Evolutionary conservation across 2,797 vertebrate genomes (phyloP), one percentile per base, ranked within the genome.

Genomic region (Agapornis canus): DNA sequence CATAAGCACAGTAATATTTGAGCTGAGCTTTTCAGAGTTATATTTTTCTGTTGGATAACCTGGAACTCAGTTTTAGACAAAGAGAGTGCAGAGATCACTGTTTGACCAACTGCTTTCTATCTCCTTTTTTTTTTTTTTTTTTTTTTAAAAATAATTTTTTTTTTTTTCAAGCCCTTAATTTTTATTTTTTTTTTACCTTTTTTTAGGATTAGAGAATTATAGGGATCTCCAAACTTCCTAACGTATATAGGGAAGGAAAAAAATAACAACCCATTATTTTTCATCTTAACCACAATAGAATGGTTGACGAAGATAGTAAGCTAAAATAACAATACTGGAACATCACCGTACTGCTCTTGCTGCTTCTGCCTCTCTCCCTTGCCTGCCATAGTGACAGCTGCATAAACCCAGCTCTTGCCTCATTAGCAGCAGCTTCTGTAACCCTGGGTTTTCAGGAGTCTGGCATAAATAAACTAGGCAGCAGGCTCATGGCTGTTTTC

Each of bases 391-490:
- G 31, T 71, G 86, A 93, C 89, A 95, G 86, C 82, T 94, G 94
- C 65, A 70, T n/a, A 80, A 37, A 77, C n/a, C 9, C 32, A 91
- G 56, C 79, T 91, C 82, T 51, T 91, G 40, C 23, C 75, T 96
- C 91, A 87, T 89, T 95, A 94, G 51, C 84, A 92, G 60, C 31
- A 85, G 75, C 49, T 61, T 92, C 79, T 93, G 84, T 91, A 95
- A 71, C 31, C 32, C 10, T 8, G 52, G 29, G 22, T 94, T 91
- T 95, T 85, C 91, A 70, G 71, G 79, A 91, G 40, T 91, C 52
- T 94, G 92, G 89, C 78, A 89, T 77, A 82, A 95, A 96, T 76
- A 95, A 91, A 92, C 56, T 31, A 73, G 89, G 59, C 86, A 96
- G 91, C 56, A 89, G 84, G 64, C 75, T 77, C 2, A 26, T 77